Evolutionary conservation across 2,113 vertebrate genomes (phyloP).

Genomic region (Aplodontia rufa): DNA sequence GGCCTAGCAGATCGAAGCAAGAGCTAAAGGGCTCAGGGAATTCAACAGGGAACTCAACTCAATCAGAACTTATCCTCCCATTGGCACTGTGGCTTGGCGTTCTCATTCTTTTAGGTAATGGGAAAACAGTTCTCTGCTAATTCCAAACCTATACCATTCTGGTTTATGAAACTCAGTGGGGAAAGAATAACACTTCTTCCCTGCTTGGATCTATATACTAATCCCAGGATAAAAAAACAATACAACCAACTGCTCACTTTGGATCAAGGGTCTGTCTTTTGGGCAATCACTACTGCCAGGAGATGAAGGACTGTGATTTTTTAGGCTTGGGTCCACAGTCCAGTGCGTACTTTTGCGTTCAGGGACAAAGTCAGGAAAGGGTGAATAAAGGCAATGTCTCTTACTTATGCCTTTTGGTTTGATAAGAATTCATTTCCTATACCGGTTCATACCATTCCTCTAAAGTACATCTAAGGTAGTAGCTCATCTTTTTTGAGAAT

Average conservation of each 20-base stretch:
- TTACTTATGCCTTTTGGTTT: too few relatives aligned
- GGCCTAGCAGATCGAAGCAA: background rate
- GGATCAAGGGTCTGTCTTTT: background rate
- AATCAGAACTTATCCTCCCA: background rate
- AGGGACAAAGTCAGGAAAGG: background rate
- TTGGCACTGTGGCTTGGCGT: background rate
- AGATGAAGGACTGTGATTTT: background rate
- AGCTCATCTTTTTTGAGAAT: background rate
- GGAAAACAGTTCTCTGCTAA: background rate
- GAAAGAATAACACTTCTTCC: background rate
- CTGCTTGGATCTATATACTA: background rate
- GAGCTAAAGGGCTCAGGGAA: background rate
- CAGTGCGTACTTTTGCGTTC: background rate
- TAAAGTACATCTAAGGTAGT: background rate
- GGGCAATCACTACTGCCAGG: background rate
- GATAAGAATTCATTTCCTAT: background rate
- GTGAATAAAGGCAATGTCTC: background rate
- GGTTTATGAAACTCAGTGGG: background rate
- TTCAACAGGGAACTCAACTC: background rate
- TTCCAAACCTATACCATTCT: background rate
- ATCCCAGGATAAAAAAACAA: background rate
- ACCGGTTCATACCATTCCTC: background rate
- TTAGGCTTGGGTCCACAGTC: background rate
- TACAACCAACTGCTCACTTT: background rate
- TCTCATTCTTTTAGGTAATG: background rate